A percentile compares a stretch with the other conserved stretches of the same genome.
phyloP scores from a whole-genome alignment of 35 echinoderm and acorn worm species.

The Apostichopus californicus region DNA sequence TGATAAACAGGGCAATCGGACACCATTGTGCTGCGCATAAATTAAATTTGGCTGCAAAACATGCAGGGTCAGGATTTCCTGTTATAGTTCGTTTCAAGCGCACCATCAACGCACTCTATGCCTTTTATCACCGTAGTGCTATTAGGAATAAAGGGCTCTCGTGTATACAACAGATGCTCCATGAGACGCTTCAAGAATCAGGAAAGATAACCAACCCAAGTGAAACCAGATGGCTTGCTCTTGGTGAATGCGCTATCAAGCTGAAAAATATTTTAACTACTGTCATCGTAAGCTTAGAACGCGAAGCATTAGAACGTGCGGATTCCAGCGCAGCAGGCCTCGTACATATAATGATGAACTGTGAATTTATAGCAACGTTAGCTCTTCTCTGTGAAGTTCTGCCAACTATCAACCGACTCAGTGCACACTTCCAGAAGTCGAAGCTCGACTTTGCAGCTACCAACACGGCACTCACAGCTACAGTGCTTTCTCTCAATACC shows the following conservation, averaged over 20 bases:
- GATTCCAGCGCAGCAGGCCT: not conserved
- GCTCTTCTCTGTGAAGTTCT: not conserved
- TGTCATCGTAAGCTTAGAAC: constrained; percentile 40
- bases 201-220: not conserved
- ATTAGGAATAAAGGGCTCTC: too few relatives aligned
- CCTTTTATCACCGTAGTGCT: too few relatives aligned
- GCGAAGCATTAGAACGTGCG: not conserved
- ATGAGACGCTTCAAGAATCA: constrained; percentile 1
- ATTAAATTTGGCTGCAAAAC: constrained; percentile 34
- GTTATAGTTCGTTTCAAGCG: constrained; percentile 51
- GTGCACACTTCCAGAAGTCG: not conserved
- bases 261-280: constrained; percentile 9
- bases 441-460: too few relatives aligned
- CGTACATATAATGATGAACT: not conserved
- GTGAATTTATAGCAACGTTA: not conserved
- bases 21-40: constrained; percentile 57
- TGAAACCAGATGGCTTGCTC: constrained; percentile 33
- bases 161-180: constrained; percentile 32
- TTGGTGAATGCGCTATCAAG: constrained; percentile 30
- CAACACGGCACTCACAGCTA: too few relatives aligned
- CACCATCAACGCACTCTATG: too few relatives aligned
- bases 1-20: constrained; percentile 15
- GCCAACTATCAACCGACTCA: constrained; percentile 34
- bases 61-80: constrained; percentile 28
- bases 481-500: too few relatives aligned